Base-by-base conservation (phyloP, 1,140 invertebrate genomes). In the Drosophila paulistorum region DNA sequence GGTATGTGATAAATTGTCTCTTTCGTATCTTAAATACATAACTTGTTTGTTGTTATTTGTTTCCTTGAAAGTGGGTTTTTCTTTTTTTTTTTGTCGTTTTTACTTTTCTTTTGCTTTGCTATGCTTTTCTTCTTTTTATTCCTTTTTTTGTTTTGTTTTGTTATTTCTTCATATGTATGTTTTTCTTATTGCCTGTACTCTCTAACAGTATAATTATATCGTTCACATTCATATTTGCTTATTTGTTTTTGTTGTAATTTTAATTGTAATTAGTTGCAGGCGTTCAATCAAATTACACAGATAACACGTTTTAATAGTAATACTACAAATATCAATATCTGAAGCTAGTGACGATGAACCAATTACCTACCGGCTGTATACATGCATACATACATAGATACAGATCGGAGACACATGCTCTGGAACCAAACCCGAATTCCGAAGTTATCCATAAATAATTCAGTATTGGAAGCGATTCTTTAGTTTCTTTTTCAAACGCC, bases 1-100 rank as follows among this genome's bases (percentile, higher is more conserved):
- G 59, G 39, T 71, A 63, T 48, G 68, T 68, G 55, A 68, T 75
- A 72, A 72, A 59, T 60, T 75, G 59, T 77, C 71, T 68, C 61
- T 57, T 63, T 35, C 65, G 23, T 71, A 35, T 63, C 62, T 74
- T 77, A 58, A 69, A 73, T 74, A 65, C 59, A 68, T 68, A 74
- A 72, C 64, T 72, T 13, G 58, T 68, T 58, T n/a, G 41, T 57
- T 23, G 48, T n/a, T 17, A 33, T 63, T 45, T 62, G 20, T 65
- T 41, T 57, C 14, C 23, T 35, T 54, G 10, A 55, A 35, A 51
- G 45, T 48, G 54, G 11, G 2, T 57, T 33, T 57, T 60, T 11
- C 13, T 5, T 41, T 54, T 37, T 54, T 6, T n/a, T 63, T 63
- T 62, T 63, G 14, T 65, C 26, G n/a, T 61, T 61, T 39, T 61